These are phyloP conservation scores for Mamestra configurata DNA, from an alignment of 1,140 invertebrate genomes.

Conservation along the genomic window DNA sequence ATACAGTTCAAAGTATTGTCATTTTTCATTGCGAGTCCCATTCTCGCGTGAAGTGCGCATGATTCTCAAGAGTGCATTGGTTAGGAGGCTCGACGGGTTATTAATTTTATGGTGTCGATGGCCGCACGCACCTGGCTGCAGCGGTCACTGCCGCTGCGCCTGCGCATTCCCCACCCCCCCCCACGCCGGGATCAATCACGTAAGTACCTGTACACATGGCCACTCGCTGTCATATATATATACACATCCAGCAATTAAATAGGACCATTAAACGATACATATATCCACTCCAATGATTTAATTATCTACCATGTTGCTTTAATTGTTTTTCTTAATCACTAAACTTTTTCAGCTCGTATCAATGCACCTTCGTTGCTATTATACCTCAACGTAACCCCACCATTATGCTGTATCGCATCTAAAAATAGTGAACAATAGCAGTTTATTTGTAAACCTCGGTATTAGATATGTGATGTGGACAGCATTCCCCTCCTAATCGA, in stretches of 20 bases:
- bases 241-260: slow-evolving; percentile 35
- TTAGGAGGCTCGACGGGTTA: slow-evolving; percentile 85
- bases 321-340: slow-evolving; percentile 24
- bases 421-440: slow-evolving; percentile 39
- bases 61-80: slow-evolving; percentile 81
- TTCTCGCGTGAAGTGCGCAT: slow-evolving; percentile 72
- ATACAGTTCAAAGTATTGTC: slow-evolving; percentile 13
- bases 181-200: slow-evolving; percentile 77
- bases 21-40: slow-evolving; percentile 32
- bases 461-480: slow-evolving; percentile 67
- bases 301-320: slow-evolving; percentile 10
- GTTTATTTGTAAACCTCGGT: slow-evolving; percentile 32
- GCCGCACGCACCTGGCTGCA: slow-evolving; percentile 84
- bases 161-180: slow-evolving; percentile 59
- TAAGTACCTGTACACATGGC: slow-evolving; percentile 60
- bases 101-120: slow-evolving; percentile 88
- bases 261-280: slow-evolving; percentile 6
- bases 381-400: neutral
- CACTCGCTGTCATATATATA: slow-evolving; percentile 62
- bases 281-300: slow-evolving; percentile 9
- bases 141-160: slow-evolving; percentile 80
- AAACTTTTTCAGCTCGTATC: neutral
- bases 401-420: slow-evolving; percentile 6
- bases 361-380: neutral
- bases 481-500: slow-evolving; percentile 82